Base-by-base conservation (phyloP, 1,140 invertebrate species). In the Tetramorium alpestre region DNA sequence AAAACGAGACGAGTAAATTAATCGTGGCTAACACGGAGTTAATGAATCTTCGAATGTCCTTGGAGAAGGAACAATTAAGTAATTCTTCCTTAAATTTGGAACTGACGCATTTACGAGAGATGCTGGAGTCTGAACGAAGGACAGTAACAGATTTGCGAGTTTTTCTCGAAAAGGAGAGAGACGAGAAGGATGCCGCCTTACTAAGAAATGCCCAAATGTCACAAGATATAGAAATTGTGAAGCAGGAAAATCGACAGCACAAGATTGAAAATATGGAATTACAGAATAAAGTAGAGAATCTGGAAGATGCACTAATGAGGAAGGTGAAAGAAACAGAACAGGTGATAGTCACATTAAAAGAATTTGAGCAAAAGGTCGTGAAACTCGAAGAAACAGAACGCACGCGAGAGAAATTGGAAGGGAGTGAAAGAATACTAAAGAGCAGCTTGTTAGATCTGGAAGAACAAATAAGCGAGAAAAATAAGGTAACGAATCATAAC, bases 151-250 rank as follows among this genome's bases (percentile, higher is more conserved):
- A 93, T 4, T 78, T 96, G 6, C 87, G 94, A 67, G 88, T 93
- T 0, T 93, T 89, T 62, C 58, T 95, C 11, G 93, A 95, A 33
- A 94, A 93, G 33, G 97, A 98, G 85, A 96, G 96, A 44, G 95
- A 96, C 76, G 98, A 98, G 82, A 98, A 98, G 90, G 97, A 98
- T 92, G 96, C 97, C 13, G 97, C 97, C 1, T 93, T 98, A 72
- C 91, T 98, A 49, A 96, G 98, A 41, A 98, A 98, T 93, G 98
- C 98, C 4, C 97, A 98, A 93, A 97, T 98, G 82, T 98, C 98
- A 0, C 98, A 98, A 92, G 97, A 97, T 76, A 96, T 97, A 76
- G 97, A 98, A 93, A 96, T 98, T 72, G 96, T 97, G 0, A 96
- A 96, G 87, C 97, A 97, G 87, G 96, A 97, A 81, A 96, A 97